A percentile compares a stretch with the other conserved stretches of the same genome.
Evolutionary conservation across 2,888 invertebrate genomes (phyloP).

Genomic region (Laothoe populi): DNA sequence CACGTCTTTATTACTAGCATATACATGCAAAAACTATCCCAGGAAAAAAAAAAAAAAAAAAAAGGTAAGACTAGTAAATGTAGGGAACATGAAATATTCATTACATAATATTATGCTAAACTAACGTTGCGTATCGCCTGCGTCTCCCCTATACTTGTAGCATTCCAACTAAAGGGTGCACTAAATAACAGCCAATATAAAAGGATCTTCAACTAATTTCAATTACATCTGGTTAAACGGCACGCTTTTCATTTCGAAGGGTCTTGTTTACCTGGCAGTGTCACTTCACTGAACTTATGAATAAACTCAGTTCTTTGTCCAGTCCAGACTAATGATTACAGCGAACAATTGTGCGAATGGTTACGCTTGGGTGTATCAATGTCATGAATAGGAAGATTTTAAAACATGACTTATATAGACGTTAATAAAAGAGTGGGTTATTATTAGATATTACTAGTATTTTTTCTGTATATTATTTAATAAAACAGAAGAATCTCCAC

Average conservation of each 20-base stretch:
- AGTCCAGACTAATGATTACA: conserved; percentile 48
- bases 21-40: background rate
- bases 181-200: conserved; percentile 45
- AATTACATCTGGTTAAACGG: conserved; percentile 32
- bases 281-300: conserved; percentile 50
- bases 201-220: conserved; percentile 50
- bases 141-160: conserved; percentile 16
- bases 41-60: background rate
- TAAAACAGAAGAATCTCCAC: too few species aligned
- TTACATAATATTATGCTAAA: conserved; percentile 17
- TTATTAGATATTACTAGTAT: background rate
- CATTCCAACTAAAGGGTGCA: conserved; percentile 52
- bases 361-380: conserved; percentile 41
- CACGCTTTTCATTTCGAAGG: conserved; percentile 39
- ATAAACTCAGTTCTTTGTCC: conserved; percentile 51
- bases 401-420: conserved; percentile 10
- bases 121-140: conserved; percentile 13
- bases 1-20: background rate
- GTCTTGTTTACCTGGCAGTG: conserved; percentile 46
- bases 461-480: background rate
- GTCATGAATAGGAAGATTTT: conserved; percentile 15
- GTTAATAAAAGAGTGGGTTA: background rate
- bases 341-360: conserved; percentile 45
- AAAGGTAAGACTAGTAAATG: background rate
- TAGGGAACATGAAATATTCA: background rate